Percentiles rank a stretch among this genome's conserved stretches.
Evolutionary conservation across 2,113 vertebrate genomes (phyloP).

Genomic region (Nettapus auritus): DNA sequence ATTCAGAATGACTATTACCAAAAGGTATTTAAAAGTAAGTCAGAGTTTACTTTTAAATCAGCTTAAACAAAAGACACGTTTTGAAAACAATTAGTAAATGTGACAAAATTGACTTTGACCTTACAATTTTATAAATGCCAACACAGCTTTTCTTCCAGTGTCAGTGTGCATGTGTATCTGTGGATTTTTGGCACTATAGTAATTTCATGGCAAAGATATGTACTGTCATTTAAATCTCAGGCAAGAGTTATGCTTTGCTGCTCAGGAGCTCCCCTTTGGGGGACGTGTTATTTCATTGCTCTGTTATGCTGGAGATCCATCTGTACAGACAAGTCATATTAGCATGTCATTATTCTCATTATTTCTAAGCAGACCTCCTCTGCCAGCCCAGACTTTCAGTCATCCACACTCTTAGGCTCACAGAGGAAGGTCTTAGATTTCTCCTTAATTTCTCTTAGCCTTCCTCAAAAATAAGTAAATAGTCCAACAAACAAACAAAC

Average conservation of each 20-base stretch:
- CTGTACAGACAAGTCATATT: not conserved
- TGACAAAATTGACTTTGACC: conserved; percentile 53
- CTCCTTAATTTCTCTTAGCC: not conserved
- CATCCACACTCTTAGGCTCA: not conserved
- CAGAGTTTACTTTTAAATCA: conserved; percentile 65
- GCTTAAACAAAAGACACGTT: conserved; percentile 26
- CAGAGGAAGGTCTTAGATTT: not conserved
- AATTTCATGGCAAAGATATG: not conserved
- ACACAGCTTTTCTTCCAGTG: conserved; percentile 13
- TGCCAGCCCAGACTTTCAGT: not conserved
- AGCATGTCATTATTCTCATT: not conserved
- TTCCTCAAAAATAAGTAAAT: not conserved
- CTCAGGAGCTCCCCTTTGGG: not conserved
- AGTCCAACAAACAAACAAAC: no score
- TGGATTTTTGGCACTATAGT: not conserved
- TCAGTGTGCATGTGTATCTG: not conserved
- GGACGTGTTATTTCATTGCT: not conserved
- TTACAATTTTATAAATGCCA: conserved; percentile 30
- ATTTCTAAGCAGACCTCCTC: not conserved
- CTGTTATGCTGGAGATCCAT: not conserved
- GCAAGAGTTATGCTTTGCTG: not conserved
- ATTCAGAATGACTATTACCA: conserved; percentile 55
- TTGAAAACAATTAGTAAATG: conserved; percentile 64
- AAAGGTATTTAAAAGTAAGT: conserved; percentile 61
- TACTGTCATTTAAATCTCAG: not conserved